phyloP scores from a whole-genome alignment of 2,797 vertebrate genomes.

The Paguma larvata region DNA sequence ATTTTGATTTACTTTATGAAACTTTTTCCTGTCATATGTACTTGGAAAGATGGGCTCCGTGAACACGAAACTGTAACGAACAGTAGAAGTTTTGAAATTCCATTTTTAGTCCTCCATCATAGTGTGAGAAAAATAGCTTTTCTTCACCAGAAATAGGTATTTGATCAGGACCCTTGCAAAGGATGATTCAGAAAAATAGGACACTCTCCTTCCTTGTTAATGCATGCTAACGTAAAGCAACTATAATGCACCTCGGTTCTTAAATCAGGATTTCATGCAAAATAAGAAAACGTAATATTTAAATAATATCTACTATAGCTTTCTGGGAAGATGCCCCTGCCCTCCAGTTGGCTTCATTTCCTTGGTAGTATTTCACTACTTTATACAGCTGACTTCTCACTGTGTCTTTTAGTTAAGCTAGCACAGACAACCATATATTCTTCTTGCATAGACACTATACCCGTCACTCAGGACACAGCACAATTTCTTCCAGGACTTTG shows the following conservation, averaged over 20 bases:
- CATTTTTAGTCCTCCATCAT: background rate
- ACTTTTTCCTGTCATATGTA: background rate
- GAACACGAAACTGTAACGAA: background rate
- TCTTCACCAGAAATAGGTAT: background rate
- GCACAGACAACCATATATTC: background rate
- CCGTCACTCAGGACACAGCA: constrained; percentile 2
- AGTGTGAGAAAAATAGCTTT: constrained; percentile 25
- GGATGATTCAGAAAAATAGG: background rate
- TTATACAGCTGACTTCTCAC: background rate
- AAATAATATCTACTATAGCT: no score
- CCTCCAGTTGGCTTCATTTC: background rate
- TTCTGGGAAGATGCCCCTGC: background rate
- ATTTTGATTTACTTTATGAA: background rate
- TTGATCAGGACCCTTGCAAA: background rate
- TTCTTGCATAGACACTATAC: background rate
- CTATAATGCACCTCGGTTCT: background rate
- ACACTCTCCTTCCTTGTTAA: background rate
- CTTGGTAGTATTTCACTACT: background rate
- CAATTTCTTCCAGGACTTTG: constrained; percentile 51
- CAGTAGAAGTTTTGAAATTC: background rate
- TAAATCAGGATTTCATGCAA: background rate
- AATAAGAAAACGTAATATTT: background rate
- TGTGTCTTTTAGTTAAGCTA: background rate
- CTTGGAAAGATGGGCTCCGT: background rate
- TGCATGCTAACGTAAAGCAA: background rate